These are phyloP conservation scores for Geotrupes spiniger DNA, from an alignment of 2,888 invertebrate species.

Conservation along the genomic window DNA sequence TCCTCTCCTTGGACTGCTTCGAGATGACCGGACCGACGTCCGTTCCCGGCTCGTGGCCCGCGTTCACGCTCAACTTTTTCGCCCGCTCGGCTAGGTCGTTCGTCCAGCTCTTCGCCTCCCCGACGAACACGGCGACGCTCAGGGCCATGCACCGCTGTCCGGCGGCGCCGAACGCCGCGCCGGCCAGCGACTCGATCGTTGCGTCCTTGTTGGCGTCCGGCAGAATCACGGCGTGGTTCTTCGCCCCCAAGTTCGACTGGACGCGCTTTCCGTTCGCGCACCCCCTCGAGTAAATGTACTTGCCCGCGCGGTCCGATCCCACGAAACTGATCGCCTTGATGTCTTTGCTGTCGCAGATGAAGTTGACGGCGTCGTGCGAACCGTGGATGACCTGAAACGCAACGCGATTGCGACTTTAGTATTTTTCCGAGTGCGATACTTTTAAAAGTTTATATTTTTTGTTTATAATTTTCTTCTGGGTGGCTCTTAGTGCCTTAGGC, in stretches of 20 bases:
- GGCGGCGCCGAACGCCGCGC: constrained; percentile 98
- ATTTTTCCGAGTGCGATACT: too few species aligned
- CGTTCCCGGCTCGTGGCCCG: constrained; percentile 77
- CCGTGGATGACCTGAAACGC: constrained; percentile 79
- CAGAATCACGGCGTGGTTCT: constrained; percentile 97
- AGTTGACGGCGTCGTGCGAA: constrained; percentile 90
- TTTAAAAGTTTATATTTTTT: too few species aligned
- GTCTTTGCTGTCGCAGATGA: constrained; percentile 94
- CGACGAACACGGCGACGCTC: constrained; percentile 88
- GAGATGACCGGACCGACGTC: constrained; percentile 95
- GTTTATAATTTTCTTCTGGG: too few species aligned
- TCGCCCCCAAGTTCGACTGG: constrained; percentile 99
- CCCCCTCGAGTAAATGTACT: constrained; percentile 91
- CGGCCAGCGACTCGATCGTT: constrained; percentile 82
- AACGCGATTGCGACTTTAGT: not conserved
- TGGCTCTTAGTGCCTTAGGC: too few species aligned
- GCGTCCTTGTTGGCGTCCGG: constrained; percentile 97
- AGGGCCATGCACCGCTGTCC: constrained; percentile 99
- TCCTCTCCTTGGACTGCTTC: constrained; percentile 81
- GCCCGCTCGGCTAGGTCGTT: constrained; percentile 85
- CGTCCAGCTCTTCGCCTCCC: constrained; percentile 89
- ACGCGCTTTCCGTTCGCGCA: constrained; percentile 86
- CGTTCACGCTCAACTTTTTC: constrained; percentile 80
- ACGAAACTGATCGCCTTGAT: constrained; percentile 98
- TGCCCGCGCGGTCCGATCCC: constrained; percentile 94